phyloP scores from a whole-genome alignment of 2,888 invertebrate species.

The Shargacucullia verbasci region DNA sequence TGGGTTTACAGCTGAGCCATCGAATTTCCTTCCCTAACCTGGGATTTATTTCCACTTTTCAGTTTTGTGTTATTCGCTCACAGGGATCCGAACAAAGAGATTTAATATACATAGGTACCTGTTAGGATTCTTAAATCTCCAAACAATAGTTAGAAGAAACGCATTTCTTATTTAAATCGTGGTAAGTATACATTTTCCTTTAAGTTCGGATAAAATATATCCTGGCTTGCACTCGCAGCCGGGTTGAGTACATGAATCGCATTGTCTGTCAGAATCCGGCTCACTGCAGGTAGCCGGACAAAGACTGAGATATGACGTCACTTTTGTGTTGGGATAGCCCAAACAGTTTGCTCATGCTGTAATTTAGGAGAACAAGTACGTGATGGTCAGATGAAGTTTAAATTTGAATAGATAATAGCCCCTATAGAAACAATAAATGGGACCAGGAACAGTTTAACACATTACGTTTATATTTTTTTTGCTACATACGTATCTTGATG shows the following conservation, averaged over 20 bases:
- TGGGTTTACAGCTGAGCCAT: constrained; percentile 43
- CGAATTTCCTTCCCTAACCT: constrained; percentile 52
- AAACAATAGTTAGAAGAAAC: constrained; percentile 35
- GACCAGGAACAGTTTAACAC: no score
- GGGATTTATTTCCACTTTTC: constrained; percentile 75
- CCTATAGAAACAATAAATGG: no score
- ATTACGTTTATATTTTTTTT: no score
- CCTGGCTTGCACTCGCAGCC: constrained; percentile 57
- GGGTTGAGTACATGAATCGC: background rate
- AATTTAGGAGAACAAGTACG: background rate
- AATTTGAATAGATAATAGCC: no score
- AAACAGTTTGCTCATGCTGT: background rate
- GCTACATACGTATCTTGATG: no score
- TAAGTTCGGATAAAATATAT: constrained; percentile 51
- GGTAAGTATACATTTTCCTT: constrained; percentile 61
- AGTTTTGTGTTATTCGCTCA: constrained; percentile 64
- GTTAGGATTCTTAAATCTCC: constrained; percentile 22
- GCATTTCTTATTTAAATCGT: constrained; percentile 31
- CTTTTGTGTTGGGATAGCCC: background rate
- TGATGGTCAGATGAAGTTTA: no score
- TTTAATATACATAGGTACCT: constrained; percentile 48
- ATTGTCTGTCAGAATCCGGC: background rate
- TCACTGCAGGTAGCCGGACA: background rate
- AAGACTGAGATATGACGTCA: background rate
- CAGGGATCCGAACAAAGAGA: constrained; percentile 60